Evolutionary conservation across 2,888 invertebrate genomes (phyloP).

Genomic region (Apomyelois bistriatella): DNA sequence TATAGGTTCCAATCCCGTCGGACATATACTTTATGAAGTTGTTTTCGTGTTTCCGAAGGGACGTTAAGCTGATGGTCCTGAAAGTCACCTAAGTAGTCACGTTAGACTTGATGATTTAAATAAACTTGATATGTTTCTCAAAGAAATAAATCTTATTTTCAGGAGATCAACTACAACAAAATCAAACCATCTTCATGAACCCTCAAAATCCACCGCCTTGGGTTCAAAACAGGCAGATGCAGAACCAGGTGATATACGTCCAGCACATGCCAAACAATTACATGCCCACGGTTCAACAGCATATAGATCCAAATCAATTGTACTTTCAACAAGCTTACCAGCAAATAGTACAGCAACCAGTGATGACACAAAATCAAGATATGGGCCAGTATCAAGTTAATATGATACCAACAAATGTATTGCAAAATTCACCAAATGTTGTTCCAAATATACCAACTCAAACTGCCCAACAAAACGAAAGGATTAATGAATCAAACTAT

Average conservation of each 20-base stretch:
- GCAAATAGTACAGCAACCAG: conserved; percentile 54
- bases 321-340: conserved; percentile 57
- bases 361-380: conserved; percentile 42
- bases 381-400: conserved; percentile 37
- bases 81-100: too few relatives aligned
- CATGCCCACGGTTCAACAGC: conserved; percentile 46
- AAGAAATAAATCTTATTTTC: too few relatives aligned
- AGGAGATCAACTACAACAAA: conserved; percentile 62
- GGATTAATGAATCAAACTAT: conserved; percentile 24
- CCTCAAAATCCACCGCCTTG: conserved; percentile 70
- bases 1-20: too few relatives aligned
- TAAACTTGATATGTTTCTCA: too few relatives aligned
- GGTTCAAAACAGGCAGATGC: conserved; percentile 55
- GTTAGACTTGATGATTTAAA: too few relatives aligned
- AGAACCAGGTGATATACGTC: conserved; percentile 61
- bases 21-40: too few relatives aligned
- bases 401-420: conserved; percentile 33
- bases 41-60: too few relatives aligned
- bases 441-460: conserved; percentile 21
- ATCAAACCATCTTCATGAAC: conserved; percentile 60
- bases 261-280: conserved; percentile 60
- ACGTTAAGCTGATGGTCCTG: too few relatives aligned
- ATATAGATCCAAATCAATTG: conserved; percentile 57
- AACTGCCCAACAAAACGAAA: conserved; percentile 16
- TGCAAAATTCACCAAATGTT: conserved; percentile 32